A percentile compares a stretch with the other conserved stretches of the same genome.
Evolutionary conservation across 2,888 invertebrate species (phyloP).

Genomic region (Cephus sareptanus): DNA sequence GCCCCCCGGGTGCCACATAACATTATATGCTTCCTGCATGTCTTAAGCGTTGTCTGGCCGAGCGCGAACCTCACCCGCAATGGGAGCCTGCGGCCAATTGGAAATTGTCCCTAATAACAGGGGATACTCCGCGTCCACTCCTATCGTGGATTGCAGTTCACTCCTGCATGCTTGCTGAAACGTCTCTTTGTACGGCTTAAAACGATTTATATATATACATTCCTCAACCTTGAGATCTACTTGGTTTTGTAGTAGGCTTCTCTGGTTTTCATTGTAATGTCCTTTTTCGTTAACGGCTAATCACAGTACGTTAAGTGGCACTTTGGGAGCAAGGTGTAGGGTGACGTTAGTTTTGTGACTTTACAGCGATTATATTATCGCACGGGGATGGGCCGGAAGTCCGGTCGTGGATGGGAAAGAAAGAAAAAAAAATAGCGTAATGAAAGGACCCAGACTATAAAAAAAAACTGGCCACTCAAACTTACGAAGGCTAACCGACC

Average conservation of each 20-base stretch:
- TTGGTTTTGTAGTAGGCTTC: not conserved
- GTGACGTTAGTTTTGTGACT: not conserved
- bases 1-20: slow-evolving; percentile 54
- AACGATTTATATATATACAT: not conserved
- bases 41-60: slow-evolving; percentile 21
- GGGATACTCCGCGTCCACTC: slow-evolving; percentile 58
- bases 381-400: slow-evolving; percentile 46
- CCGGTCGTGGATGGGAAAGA: slow-evolving; percentile 29
- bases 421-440: not conserved
- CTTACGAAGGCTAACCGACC: slow-evolving; percentile 25
- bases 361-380: not conserved
- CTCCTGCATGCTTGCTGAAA: slow-evolving; percentile 49
- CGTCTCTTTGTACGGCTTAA: slow-evolving; percentile 46
- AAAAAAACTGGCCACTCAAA: not conserved
- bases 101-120: slow-evolving; percentile 67
- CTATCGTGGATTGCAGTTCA: slow-evolving; percentile 55
- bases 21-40: slow-evolving; percentile 48
- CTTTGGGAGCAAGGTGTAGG: not conserved
- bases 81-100: slow-evolving; percentile 60
- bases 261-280: not conserved
- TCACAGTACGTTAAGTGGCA: not conserved
- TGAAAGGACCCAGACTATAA: not conserved
- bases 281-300: not conserved
- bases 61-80: slow-evolving; percentile 31
- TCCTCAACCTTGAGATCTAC: not conserved